phyloP scores from a whole-genome alignment of 2,888 invertebrate genomes.

The Stenodera caucasica region DNA sequence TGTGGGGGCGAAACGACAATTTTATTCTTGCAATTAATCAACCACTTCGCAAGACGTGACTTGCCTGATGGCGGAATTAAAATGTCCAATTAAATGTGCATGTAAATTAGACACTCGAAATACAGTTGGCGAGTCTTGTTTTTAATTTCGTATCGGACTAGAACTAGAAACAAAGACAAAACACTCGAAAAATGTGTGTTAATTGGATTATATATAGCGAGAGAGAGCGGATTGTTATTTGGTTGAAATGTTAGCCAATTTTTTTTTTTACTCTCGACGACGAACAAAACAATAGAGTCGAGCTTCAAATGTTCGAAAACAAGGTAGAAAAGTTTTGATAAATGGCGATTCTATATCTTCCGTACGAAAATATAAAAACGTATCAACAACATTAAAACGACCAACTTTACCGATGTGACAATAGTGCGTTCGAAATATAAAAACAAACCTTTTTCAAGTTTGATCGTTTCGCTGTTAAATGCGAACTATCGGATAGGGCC shows the following conservation, averaged over 20 bases:
- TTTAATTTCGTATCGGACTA: constrained; percentile 40
- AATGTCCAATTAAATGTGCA: constrained; percentile 47
- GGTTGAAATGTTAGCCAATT: constrained; percentile 11
- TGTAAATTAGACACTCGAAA: constrained; percentile 45
- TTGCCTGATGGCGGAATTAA: constrained; percentile 39
- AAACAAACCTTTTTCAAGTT: constrained; percentile 22
- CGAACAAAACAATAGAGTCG: not conserved
- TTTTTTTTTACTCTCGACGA: not conserved
- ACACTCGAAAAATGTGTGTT: constrained; percentile 5
- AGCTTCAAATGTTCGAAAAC: constrained; percentile 17
- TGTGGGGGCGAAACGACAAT: constrained; percentile 19
- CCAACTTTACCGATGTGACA: not conserved
- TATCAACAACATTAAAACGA: constrained; percentile 21
- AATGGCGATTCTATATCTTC: constrained; percentile 23
- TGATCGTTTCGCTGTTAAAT: constrained; percentile 13
- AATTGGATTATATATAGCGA: not conserved
- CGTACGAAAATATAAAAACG: constrained; percentile 19
- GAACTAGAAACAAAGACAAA: not conserved
- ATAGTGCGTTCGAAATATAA: constrained; percentile 13
- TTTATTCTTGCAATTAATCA: constrained; percentile 28
- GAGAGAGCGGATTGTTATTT: constrained; percentile 9
- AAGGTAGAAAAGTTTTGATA: constrained; percentile 29
- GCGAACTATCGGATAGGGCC: constrained; percentile 22
- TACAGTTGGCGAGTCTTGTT: constrained; percentile 38
- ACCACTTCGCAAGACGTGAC: constrained; percentile 37